Evolutionary conservation across 2,797 vertebrate species (phyloP).

Genomic region (Sparidentex hasta): DNA sequence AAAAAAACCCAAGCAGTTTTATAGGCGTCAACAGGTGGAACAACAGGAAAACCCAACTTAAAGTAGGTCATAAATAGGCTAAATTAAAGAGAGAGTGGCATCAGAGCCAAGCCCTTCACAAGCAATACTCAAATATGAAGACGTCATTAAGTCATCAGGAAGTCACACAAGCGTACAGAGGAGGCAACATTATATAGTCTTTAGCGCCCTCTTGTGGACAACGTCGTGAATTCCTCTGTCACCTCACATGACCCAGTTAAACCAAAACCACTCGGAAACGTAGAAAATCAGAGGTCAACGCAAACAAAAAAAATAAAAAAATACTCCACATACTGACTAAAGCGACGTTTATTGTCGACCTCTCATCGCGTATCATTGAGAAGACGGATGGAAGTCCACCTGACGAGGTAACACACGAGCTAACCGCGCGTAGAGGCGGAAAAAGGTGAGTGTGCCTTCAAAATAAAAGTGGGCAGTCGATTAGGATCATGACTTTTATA

Average conservation of each 20-base stretch:
- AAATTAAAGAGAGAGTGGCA: neutral
- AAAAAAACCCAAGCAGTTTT: neutral
- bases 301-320: too few relatives aligned
- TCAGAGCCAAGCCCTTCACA: too few relatives aligned
- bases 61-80: neutral
- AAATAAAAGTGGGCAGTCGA: neutral
- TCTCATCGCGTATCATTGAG: neutral
- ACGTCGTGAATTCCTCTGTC: too few relatives aligned
- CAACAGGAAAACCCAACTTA: neutral
- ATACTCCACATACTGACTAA: neutral
- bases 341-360: too few relatives aligned
- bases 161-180: too few relatives aligned
- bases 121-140: neutral
- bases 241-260: neutral
- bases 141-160: neutral
- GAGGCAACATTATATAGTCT: neutral
- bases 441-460: neutral
- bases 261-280: neutral
- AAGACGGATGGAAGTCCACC: neutral
- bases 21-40: neutral
- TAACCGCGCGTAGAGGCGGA: neutral
- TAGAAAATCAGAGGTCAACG: neutral
- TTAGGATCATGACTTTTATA: neutral
- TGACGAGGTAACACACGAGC: too few relatives aligned
- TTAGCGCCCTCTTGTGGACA: slow-evolving; percentile 41